These are phyloP conservation scores for Orcinus orca DNA, from an alignment of 2,113 vertebrate species.

Conservation along the genomic window DNA sequence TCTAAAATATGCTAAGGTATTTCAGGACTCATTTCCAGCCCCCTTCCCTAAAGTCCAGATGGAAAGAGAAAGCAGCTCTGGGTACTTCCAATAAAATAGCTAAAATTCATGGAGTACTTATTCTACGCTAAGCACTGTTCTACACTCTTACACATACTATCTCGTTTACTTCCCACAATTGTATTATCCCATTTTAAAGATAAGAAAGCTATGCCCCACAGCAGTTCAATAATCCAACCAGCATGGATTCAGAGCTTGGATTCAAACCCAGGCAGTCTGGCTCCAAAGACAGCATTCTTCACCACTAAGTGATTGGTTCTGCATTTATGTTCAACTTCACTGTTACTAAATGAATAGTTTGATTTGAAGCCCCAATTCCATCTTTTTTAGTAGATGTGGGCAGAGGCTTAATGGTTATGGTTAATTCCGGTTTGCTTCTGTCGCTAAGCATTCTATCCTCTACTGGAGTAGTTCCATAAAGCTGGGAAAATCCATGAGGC, in stretches of 20 bases:
- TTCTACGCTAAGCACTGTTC: background rate
- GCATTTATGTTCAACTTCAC: background rate
- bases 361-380: background rate
- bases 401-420: background rate
- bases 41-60: background rate
- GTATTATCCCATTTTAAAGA: background rate
- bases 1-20: background rate
- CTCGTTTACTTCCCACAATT: background rate
- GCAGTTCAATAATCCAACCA: background rate
- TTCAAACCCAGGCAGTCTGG: background rate
- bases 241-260: background rate
- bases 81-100: background rate
- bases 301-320: background rate
- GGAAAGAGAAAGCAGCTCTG: background rate
- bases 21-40: background rate
- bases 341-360: background rate
- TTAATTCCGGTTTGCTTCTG: background rate
- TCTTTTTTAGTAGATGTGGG: background rate
- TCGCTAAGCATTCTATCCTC: background rate
- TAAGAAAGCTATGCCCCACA: background rate
- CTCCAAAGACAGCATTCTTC: background rate
- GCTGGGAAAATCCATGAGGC: background rate
- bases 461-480: background rate
- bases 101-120: background rate
- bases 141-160: background rate